Conservation (phyloP, 2,113 vertebrate species). For the Gavia stellata region DNA sequence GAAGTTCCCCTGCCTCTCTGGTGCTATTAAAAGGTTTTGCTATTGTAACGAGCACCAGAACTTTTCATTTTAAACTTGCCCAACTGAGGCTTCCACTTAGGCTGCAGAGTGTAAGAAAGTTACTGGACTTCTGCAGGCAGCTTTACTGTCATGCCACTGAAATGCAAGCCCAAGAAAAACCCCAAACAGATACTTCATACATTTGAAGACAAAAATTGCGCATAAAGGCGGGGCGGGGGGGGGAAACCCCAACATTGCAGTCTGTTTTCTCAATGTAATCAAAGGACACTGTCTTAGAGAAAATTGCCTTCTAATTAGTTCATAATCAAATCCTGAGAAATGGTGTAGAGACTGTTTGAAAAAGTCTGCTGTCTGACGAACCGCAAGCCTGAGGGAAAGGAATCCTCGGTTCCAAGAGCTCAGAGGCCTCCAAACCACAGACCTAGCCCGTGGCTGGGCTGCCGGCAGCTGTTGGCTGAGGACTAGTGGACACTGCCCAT, state of each 20-base stretch:
- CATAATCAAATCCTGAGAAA: conserved; percentile 26
- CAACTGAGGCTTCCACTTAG: neutral
- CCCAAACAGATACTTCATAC: neutral
- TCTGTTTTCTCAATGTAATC: neutral
- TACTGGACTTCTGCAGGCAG: neutral
- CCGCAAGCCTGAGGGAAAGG: neutral
- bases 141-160: neutral
- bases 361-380: neutral
- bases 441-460: rapidly evolving
- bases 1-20: conserved; percentile 61
- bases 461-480: neutral
- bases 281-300: neutral
- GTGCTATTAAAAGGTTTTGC: conserved; percentile 69
- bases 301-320: conserved; percentile 2
- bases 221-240: neutral
- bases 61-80: conserved; percentile 20
- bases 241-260: rapidly evolving
- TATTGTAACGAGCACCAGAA: conserved; percentile 47
- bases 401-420: neutral
- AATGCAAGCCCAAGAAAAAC: neutral
- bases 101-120: neutral
- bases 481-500: neutral
- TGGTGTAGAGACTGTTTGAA: neutral
- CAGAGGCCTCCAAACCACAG: neutral
- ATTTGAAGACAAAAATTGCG: neutral